Base-by-base conservation (phyloP, 2,113 vertebrate genomes). In the Chunga burmeisteri region DNA sequence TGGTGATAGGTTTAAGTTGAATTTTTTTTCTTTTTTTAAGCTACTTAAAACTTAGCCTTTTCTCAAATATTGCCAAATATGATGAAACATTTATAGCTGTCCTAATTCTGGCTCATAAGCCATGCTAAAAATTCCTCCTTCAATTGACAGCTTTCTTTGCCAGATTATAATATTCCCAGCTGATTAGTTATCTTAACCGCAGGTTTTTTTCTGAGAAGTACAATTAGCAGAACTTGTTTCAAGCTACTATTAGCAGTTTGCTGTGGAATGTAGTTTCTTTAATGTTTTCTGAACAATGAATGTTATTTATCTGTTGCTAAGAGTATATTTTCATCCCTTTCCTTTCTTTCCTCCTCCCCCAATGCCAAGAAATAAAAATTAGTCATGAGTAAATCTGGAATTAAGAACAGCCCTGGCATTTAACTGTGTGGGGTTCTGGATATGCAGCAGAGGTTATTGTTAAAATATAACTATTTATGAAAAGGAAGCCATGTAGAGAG, bases 201-300 rank as follows among this genome's bases (percentile, higher is more conserved):
- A 68, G 66, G 34, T 47, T 21, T 77, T 94, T 81, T 86, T 47
- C 66, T 93, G 89, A 88, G 26, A 92, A 96, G 66, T 89, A 67
- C 87, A 96, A 92, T 96, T 96, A 95, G 85, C 72, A 72, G 67
- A 71, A 94, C 90, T 94, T 88, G 47, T 94, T 93, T 94, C 81
- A 87, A 90, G 90, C 50, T 89, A 59, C 53, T 81, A 23, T 74
- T 47, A 90, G 53, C 66, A 81, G 59, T 86, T 90, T 94, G 66
- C 75, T 83, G 53, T 49, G 40, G 81, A 79, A 61, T 73, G 50
- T 84, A 86, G 94, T 94, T 94, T 94, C 88, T 91, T 91, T 94
- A 86, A 80, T 77, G 72, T 73, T 90, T 94, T 92, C 56, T 53
- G 66, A 88, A 75, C 42, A 72, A 70, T 55, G 32, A 56, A 32